These are phyloP conservation scores for Sarcophaga caerulescens DNA, from an alignment of 2,888 invertebrate genomes.

Conservation along the genomic window DNA sequence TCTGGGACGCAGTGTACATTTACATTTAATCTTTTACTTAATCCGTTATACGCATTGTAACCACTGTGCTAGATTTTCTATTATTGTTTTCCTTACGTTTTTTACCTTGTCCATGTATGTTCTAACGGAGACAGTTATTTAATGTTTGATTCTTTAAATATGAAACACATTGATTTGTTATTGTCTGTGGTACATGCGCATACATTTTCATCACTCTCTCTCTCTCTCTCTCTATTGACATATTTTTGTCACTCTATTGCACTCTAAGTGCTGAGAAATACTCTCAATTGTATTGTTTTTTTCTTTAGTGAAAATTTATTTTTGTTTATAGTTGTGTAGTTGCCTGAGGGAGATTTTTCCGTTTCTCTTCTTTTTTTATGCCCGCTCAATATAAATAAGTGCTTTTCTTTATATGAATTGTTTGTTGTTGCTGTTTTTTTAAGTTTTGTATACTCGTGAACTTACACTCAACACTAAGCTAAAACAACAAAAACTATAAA, in stretches of 20 bases:
- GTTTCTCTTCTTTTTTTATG: slow-evolving; percentile 9
- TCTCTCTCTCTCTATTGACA: background rate
- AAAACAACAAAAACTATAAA: slow-evolving; percentile 21
- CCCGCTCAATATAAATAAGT: slow-evolving; percentile 9
- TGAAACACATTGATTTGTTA: background rate
- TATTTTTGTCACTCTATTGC: background rate
- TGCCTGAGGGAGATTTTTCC: slow-evolving; percentile 6
- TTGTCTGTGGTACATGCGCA: background rate
- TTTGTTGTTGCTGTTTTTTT: background rate
- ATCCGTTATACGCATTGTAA: too few species aligned
- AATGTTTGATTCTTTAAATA: slow-evolving; percentile 7
- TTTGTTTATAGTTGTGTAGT: background rate
- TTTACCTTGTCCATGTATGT: background rate
- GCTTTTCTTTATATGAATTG: slow-evolving; percentile 14
- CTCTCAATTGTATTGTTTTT: background rate
- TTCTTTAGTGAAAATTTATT: background rate
- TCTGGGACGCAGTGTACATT: too few species aligned
- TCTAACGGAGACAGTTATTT: slow-evolving; percentile 33
- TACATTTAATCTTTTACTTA: too few species aligned
- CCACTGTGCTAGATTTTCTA: too few species aligned
- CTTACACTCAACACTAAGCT: slow-evolving; percentile 27
- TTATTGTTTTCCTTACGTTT: background rate
- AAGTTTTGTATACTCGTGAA: slow-evolving; percentile 32
- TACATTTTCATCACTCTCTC: background rate
- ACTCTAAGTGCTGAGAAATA: slow-evolving; percentile 1